Evolutionary conservation across 2,797 vertebrate genomes (phyloP), one percentile per base, ranked within the genome.

Genomic region (Coreius guichenoti): DNA sequence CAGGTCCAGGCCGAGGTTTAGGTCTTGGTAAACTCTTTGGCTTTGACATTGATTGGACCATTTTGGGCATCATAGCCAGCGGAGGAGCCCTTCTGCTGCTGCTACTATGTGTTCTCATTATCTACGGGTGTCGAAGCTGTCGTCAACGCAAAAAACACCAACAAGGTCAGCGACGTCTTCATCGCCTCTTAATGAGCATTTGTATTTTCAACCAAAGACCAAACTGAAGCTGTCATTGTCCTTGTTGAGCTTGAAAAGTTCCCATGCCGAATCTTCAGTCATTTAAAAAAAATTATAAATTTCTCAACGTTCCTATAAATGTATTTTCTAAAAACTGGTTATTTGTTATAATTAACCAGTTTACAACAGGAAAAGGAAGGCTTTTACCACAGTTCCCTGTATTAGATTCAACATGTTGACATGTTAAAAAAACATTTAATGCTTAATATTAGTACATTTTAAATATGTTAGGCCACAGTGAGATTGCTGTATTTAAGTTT

Each of bases 91-190:
- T 72, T 43, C 36, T 69, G 36, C 68, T 69, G 2, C 21, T 69
- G 67, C 21, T 69, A 23, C 13, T 17, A 1, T 17, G 19, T 43
- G 68, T 69, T 13, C 21, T 69, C 68, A 3, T 69, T 21, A 43
- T 69, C 36, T 69, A 11, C n/a, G 11, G 11, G 1, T 69, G 11
- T 43, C 5, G 90, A 89, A 87, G 47, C 0, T 94, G 87, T 31
- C 73, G 29, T 11, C 11, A 36, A 13, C 47, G 3, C 39, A 19
- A 9, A 11, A 80, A 77, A 61, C n/a, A 11, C 0, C 13, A 43
- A 21, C 19, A 0, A 61, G 85, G 87, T 88, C 51, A 39, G 56
- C 8, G 5, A 23, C 39, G 0, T 51, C 5, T 63, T 8, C 39
- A 63, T 7, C 8, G 0, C 56, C 19, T 74, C 26, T 3, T 17